These are phyloP conservation scores for Indicator indicator DNA, from an alignment of 2,113 vertebrate species.

Conservation along the genomic window DNA sequence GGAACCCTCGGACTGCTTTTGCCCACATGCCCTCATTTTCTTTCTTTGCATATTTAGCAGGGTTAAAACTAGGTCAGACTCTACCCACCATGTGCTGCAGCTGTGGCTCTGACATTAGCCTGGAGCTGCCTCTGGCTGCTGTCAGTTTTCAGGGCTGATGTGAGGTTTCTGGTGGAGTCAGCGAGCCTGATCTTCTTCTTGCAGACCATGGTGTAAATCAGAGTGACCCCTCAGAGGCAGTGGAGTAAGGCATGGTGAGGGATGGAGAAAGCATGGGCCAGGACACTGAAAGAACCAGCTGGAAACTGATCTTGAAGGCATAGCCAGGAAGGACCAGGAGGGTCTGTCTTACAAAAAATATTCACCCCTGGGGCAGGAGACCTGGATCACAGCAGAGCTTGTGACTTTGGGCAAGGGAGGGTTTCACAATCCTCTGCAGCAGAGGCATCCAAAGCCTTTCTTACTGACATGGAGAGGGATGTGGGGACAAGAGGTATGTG, in stretches of 20 bases:
- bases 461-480: rapidly evolving
- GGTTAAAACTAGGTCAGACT: constrained; percentile 64
- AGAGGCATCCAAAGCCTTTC: not conserved
- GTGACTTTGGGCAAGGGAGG: not conserved
- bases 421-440: not conserved
- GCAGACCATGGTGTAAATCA: not conserved
- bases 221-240: not conserved
- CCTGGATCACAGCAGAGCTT: not conserved
- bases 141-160: not conserved
- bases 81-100: not conserved
- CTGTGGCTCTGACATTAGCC: constrained; percentile 20
- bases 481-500: not conserved
- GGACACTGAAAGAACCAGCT: not conserved
- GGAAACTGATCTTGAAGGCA: not conserved
- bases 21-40: not conserved
- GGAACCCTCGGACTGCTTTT: not conserved
- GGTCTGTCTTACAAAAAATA: not conserved
- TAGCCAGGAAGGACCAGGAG: not conserved
- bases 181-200: not conserved
- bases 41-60: constrained; percentile 35
- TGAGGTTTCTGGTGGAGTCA: not conserved
- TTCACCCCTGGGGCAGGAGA: not conserved
- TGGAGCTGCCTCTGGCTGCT: constrained; percentile 37
- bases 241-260: rapidly evolving
- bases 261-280: not conserved